Percentiles rank a stretch among this genome's conserved stretches.
Conservation (phyloP, 1,140 invertebrate species). For the Potamilus streckersoni region DNA sequence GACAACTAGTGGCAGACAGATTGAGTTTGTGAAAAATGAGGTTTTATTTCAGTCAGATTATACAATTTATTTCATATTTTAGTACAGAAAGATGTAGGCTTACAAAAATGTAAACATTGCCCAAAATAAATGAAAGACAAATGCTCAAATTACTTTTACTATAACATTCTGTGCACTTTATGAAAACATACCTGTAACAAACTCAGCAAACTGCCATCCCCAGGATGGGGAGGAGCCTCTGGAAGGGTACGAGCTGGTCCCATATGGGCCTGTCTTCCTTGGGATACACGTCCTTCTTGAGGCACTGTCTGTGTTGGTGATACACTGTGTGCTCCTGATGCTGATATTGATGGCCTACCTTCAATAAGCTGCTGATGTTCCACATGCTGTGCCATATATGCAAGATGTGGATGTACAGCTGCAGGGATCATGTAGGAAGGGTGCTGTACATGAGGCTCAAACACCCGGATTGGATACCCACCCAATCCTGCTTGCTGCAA, state of each 20-base stretch:
- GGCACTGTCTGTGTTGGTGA: constrained; percentile 21
- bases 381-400: constrained; percentile 14
- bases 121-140: constrained; percentile 10
- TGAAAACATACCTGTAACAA: constrained; percentile 35
- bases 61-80: neutral
- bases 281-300: constrained; percentile 4
- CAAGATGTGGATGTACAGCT: constrained; percentile 16
- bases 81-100: neutral
- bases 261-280: neutral
- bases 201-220: constrained; percentile 45
- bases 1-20: too few species aligned
- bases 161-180: neutral
- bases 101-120: constrained; percentile 4
- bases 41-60: too few species aligned
- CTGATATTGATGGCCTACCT: constrained; percentile 28
- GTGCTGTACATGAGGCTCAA: constrained; percentile 32
- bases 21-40: too few species aligned
- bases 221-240: constrained; percentile 23
- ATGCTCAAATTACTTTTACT: neutral
- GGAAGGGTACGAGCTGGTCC: neutral
- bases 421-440: constrained; percentile 20
- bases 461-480: constrained; percentile 31
- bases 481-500: constrained; percentile 33
- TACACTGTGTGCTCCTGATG: constrained; percentile 19
- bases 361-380: constrained; percentile 37